A percentile compares a stretch with the other conserved stretches of the same genome.
phyloP scores from a whole-genome alignment of 2,888 invertebrate species.

The Tetanocera ferruginea region DNA sequence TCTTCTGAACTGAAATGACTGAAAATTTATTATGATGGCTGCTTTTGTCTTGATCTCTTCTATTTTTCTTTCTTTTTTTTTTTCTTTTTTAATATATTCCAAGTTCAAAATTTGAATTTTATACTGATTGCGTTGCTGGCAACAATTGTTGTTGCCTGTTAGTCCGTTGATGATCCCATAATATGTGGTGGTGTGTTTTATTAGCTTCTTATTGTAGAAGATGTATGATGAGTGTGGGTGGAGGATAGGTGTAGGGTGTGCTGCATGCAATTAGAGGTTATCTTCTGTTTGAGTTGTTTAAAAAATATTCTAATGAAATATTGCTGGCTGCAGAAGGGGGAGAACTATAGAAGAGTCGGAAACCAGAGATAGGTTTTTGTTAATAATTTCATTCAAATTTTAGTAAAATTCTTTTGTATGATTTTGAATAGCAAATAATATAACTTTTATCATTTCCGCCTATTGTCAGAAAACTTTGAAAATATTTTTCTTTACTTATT shows the following conservation, averaged over 20 bases:
- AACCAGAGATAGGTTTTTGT: no score
- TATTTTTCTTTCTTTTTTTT: not conserved
- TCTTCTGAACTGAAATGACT: constrained; percentile 33
- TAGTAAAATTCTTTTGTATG: no score
- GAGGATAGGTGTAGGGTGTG: not conserved
- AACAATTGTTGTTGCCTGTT: constrained; percentile 13
- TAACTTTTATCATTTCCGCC: no score
- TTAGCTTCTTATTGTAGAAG: not conserved
- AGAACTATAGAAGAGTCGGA: no score
- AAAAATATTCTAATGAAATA: not conserved
- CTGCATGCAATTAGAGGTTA: not conserved
- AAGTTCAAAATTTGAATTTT: not conserved
- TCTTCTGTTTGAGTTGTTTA: not conserved
- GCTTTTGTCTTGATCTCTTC: not conserved
- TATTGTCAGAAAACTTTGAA: no score
- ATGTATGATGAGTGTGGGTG: no score
- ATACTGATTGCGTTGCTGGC: not conserved
- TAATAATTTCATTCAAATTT: no score
- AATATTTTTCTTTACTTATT: no score
- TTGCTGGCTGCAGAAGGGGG: not conserved
- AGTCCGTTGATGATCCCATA: constrained; percentile 39
- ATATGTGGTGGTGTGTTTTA: constrained; percentile 19
- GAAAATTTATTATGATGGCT: constrained; percentile 31
- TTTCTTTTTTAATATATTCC: not conserved
- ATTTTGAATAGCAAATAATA: not conserved